Percentiles rank a stretch among this genome's conserved stretches.
Conservation (phyloP, 2,797 vertebrate genomes). For the Thalassophryne amazonica region DNA sequence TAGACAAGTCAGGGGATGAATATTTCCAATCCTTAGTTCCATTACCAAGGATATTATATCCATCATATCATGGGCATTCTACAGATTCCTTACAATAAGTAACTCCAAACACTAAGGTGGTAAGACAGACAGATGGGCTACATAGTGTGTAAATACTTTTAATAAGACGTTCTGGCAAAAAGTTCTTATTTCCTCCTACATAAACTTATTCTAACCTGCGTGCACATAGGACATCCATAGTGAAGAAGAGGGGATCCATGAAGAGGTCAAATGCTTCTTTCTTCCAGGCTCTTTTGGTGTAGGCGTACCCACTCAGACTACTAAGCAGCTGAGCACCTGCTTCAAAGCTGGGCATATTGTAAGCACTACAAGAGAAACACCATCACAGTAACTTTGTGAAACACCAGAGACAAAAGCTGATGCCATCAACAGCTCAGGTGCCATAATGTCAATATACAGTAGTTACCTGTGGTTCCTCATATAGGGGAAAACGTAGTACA, state of each 20-base stretch:
- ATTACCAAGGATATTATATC: too few relatives aligned
- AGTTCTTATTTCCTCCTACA: too few relatives aligned
- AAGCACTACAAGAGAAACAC: conserved; percentile 75
- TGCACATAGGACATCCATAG: conserved; percentile 89
- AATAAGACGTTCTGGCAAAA: too few relatives aligned
- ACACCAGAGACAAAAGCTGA: not conserved
- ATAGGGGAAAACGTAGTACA: conserved; percentile 95
- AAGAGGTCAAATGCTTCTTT: conserved; percentile 94
- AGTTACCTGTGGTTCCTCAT: conserved; percentile 93
- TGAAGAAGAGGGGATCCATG: conserved; percentile 97
- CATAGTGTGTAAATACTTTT: too few relatives aligned
- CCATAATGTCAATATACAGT: not conserved
- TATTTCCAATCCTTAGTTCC: too few relatives aligned
- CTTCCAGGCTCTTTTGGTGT: conserved; percentile 95
- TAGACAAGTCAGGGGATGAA: too few relatives aligned
- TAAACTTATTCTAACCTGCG: conserved; percentile 80
- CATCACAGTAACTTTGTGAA: not conserved
- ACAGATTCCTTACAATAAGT: too few relatives aligned
- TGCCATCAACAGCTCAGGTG: not conserved
- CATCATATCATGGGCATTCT: too few relatives aligned
- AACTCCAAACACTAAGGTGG: too few relatives aligned
- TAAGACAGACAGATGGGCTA: too few relatives aligned
- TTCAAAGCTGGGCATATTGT: conserved; percentile 94
- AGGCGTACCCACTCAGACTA: conserved; percentile 93
- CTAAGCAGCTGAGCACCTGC: conserved; percentile 90